Percentiles rank a stretch among this genome's conserved stretches.
Evolutionary conservation across 2,113 vertebrate genomes (phyloP).

Genomic region (Columba livia): DNA sequence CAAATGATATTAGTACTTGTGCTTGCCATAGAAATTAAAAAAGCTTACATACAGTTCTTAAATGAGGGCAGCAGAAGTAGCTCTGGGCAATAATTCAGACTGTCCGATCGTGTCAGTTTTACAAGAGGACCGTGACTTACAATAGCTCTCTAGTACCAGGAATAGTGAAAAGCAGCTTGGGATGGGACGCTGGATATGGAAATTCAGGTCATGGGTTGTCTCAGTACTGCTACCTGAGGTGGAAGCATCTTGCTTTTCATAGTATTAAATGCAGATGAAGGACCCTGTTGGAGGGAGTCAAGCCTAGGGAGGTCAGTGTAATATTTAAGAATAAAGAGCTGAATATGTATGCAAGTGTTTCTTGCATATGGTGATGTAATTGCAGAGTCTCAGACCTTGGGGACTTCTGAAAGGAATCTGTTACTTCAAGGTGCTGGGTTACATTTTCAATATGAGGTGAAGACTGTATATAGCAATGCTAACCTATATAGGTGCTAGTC

Average conservation of each 20-base stretch:
- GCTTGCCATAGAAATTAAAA: slow-evolving; percentile 37
- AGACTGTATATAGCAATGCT: not conserved
- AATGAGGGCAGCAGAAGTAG: slow-evolving; percentile 36
- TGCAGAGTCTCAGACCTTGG: not conserved
- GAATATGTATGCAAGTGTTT: not conserved
- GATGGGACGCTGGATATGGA: not conserved
- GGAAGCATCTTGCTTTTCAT: not conserved
- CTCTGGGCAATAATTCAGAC: slow-evolving; percentile 43
- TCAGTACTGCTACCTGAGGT: not conserved
- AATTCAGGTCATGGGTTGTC: not conserved
- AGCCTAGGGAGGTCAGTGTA: not conserved
- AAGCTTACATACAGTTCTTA: not conserved
- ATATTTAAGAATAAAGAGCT: not conserved
- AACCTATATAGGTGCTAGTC: not conserved
- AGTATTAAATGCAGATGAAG: not conserved
- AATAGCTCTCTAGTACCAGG: not conserved
- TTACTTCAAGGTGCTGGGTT: not conserved
- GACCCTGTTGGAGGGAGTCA: not conserved
- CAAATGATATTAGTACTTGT: not conserved
- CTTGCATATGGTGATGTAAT: not conserved
- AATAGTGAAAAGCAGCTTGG: not conserved
- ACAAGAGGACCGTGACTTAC: not conserved
- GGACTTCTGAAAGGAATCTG: not conserved
- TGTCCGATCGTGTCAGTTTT: not conserved
- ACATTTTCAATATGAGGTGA: not conserved